These are phyloP conservation scores for Drosophila rellima DNA, from an alignment of 2,888 invertebrate genomes.

Conservation along the genomic window DNA sequence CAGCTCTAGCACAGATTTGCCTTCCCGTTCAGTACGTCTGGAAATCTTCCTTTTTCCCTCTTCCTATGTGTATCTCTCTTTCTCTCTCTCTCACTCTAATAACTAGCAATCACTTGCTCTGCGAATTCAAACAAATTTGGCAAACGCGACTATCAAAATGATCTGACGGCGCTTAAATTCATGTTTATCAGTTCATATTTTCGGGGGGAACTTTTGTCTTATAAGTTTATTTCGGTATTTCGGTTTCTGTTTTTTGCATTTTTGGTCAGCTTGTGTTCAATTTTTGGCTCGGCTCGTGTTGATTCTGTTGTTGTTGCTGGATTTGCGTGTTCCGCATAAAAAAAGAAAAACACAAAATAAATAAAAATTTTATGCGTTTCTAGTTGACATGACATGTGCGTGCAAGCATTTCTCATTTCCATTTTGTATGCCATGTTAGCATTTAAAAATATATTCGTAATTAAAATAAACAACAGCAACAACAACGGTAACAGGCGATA, in stretches of 20 bases:
- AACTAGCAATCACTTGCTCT: constrained; percentile 50
- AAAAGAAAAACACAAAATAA: constrained; percentile 17
- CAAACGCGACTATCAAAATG: constrained; percentile 36
- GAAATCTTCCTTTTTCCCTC: not conserved
- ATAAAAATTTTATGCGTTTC: constrained; percentile 74
- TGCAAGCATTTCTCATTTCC: constrained; percentile 81
- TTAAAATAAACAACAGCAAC: constrained; percentile 66
- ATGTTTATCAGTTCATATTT: constrained; percentile 27
- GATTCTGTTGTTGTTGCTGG: constrained; percentile 68
- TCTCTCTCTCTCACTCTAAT: constrained; percentile 25
- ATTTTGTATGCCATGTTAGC: constrained; percentile 80
- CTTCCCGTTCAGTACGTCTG: constrained; percentile 10
- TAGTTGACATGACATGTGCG: constrained; percentile 82
- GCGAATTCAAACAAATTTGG: constrained; percentile 11
- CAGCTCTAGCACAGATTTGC: constrained; percentile 42
- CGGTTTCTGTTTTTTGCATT: constrained; percentile 15
- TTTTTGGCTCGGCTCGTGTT: constrained; percentile 61
- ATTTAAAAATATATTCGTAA: constrained; percentile 79
- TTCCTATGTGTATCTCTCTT: not conserved
- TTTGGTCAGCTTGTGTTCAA: constrained; percentile 55
- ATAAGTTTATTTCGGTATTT: constrained; percentile 14
- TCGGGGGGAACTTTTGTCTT: constrained; percentile 8
- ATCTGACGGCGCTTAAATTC: constrained; percentile 44
- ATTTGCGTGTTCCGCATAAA: constrained; percentile 79
- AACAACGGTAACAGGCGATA: constrained; percentile 12